These are phyloP conservation scores for Phaedon cochleariae DNA, from an alignment of 2,888 invertebrate species.

Conservation along the genomic window DNA sequence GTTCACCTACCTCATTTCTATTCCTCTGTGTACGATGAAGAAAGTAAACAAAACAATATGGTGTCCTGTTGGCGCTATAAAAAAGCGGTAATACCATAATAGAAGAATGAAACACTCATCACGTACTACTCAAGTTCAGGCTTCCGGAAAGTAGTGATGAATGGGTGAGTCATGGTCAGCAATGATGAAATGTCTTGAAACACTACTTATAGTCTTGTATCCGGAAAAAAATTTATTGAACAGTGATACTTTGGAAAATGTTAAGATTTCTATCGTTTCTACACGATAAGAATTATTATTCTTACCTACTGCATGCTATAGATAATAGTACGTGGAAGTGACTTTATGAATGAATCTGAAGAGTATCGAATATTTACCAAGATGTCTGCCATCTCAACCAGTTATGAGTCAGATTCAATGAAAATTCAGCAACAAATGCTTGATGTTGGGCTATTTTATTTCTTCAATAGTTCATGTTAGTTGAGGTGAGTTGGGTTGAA, in stretches of 20 bases:
- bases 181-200: neutral
- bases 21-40: constrained; percentile 20
- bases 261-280: neutral
- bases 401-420: too few relatives aligned
- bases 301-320: too few relatives aligned
- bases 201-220: constrained; percentile 1
- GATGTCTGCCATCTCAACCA: too few relatives aligned
- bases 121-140: constrained; percentile 48
- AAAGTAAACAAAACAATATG: constrained; percentile 34
- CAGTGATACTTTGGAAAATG: neutral
- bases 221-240: constrained; percentile 11
- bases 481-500: too few relatives aligned
- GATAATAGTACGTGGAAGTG: too few relatives aligned
- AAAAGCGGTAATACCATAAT: constrained; percentile 42
- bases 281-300: neutral
- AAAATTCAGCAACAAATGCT: too few relatives aligned
- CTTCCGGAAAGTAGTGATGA: constrained; percentile 46
- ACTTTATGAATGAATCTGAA: too few relatives aligned
- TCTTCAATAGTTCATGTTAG: too few relatives aligned
- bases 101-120: constrained; percentile 42
- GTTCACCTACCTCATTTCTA: constrained; percentile 22
- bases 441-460: too few relatives aligned
- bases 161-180: constrained; percentile 40
- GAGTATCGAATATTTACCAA: too few relatives aligned
- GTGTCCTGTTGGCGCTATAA: constrained; percentile 35